phyloP scores from a whole-genome alignment of 2,113 vertebrate genomes.

The Sturnira hondurensis region DNA sequence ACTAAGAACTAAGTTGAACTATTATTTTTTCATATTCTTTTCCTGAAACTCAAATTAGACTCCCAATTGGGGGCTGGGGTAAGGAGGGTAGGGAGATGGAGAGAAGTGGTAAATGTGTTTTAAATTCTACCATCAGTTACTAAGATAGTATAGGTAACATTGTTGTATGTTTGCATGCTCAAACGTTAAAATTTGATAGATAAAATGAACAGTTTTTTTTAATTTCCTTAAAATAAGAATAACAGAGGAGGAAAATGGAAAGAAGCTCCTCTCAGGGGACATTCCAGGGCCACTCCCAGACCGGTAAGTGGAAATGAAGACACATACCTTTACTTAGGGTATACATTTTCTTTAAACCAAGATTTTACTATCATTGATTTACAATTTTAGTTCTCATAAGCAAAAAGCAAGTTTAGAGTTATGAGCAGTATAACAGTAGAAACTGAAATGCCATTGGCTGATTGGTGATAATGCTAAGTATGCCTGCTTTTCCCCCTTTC shows the following conservation, averaged over 20 bases:
- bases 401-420: neutral
- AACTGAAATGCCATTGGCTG: neutral
- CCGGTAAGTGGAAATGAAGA: conserved; percentile 82
- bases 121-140: neutral
- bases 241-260: conserved; percentile 83
- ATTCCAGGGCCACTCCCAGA: conserved; percentile 95
- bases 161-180: neutral
- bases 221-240: conserved; percentile 80
- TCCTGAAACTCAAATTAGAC: neutral
- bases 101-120: neutral
- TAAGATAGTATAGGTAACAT: neutral
- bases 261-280: conserved; percentile 82
- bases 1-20: neutral
- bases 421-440: neutral
- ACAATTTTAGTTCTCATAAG: neutral
- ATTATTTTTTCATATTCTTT: neutral
- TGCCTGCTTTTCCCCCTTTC: neutral
- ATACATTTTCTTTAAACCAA: neutral
- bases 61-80: neutral
- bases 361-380: neutral
- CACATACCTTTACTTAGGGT: neutral
- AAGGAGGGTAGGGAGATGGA: too few species aligned
- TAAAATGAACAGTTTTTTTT: neutral
- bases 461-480: neutral
- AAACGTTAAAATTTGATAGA: conserved; percentile 22